Base-by-base conservation (phyloP, 2,888 invertebrate species). In the Dendrolimus houi region DNA sequence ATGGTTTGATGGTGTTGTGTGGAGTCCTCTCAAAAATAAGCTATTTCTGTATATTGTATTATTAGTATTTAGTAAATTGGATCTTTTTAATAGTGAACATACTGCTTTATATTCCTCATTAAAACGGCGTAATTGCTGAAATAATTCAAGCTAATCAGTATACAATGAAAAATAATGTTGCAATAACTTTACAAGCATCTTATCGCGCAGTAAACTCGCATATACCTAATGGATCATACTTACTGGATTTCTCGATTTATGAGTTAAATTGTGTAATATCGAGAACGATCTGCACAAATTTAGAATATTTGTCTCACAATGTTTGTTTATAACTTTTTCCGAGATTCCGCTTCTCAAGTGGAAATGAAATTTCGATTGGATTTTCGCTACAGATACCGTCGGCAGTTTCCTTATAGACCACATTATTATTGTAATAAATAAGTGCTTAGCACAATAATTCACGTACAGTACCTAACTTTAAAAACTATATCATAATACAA, bases 71-170 rank as follows among this genome's bases (percentile, higher is more conserved):
- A 85, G 81, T 40, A 92, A 70, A 59, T 92, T 90, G 8, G 93
- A 93, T 58, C 93, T 82, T 54, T 78, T 80, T 29, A 93, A 65
- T 58, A 93, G 66, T 0, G 86, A 75, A 70, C 88, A 88, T n/a
- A 92, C 90, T 53, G 93, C 92, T 67, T 87, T 86, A 64, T 91
- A 93, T 78, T 94, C 94, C 56, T 77, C 87, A 67, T 89, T 81
- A 47, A 92, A 80, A 1, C 75, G 69, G 17, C 66, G 68, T 29
- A 83, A 64, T 69, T 75, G 69, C 89, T 89, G 73, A 40, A 70
- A 72, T 55, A 57, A 12, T 54, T 29, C 29, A 29, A 29, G 29
- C 29, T 0, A 29, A 29, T 6, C 29, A 29, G 29, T 29, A 29
- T 29, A 29, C 29, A 29, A 29, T 29, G 6, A 9, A 1, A 54